Evolutionary conservation across 2,888 invertebrate species (phyloP), one percentile per base, ranked within the genome.

Genomic region (Druceiella hillmani): DNA sequence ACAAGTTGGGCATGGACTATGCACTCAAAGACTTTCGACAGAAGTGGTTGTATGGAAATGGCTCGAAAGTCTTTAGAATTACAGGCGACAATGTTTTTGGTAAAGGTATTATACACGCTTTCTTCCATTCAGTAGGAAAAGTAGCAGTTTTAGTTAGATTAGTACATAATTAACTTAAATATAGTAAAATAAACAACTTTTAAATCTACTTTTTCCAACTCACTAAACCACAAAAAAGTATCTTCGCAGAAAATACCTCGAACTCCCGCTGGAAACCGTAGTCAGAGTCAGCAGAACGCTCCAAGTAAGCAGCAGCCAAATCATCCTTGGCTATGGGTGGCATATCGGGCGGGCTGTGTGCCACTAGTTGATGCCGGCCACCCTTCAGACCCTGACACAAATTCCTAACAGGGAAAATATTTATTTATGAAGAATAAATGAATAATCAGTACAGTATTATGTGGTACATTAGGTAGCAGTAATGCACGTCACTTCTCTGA

Each of bases 211-310:
- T 22, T 43, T 14, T 35, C 11, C 15, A 22, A 11, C 26, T 26
- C 14, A 26, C 10, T 11, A 20, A 14, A 22, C 22, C 12, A 7
- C 12, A 25, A 25, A 38, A 11, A 27, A 10, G 30, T 36, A 32
- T 13, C 13, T 17, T 26, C 15, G 11, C 16, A 11, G 5, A 17
- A 41, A 48, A 44, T 54, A 78, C 81, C 74, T 92, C 92, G 55
- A 91, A 92, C 62, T 92, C 92, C 45, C 88, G 84, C 57, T 91
- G 83, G 65, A 92, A 93, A 1, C 90, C 88, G 54, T 89, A 87
- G 60, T 92, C 92, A 0, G 88, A 88, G 62, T 92, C 89, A 17
- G 83, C 78, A 54, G 90, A 89, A 2, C 89, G 76, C 51, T 88
- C 87, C 2, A 84, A 74, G 55, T 86, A 92, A 0, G 89, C 83